phyloP scores from a whole-genome alignment of 2,797 vertebrate species.

The Erpetoichthys calabaricus region DNA sequence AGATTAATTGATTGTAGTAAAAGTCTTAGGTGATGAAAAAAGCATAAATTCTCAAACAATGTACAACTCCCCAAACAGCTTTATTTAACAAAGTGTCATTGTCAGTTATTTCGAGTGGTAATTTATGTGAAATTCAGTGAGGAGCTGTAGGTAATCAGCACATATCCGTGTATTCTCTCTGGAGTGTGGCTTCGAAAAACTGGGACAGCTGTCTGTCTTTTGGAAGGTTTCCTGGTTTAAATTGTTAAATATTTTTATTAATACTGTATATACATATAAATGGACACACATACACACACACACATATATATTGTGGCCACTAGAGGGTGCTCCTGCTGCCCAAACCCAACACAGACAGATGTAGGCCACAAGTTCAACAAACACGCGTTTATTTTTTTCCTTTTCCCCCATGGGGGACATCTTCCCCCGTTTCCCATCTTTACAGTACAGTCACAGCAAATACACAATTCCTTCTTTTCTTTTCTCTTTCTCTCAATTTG shows the following conservation, averaged over 20 bases:
- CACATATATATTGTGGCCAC: too few relatives aligned
- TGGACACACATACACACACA: neutral
- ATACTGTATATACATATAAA: neutral
- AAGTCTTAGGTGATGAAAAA: neutral
- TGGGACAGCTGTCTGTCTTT: constrained; percentile 9
- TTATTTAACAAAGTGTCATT: constrained; percentile 5
- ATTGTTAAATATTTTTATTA: neutral
- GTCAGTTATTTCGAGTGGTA: constrained; percentile 2
- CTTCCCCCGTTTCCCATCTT: too few relatives aligned
- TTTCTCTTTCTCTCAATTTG: too few relatives aligned
- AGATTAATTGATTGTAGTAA: too few relatives aligned
- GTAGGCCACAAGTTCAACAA: too few relatives aligned
- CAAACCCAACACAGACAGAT: too few relatives aligned
- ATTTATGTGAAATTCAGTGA: constrained; percentile 4
- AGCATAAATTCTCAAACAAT: constrained; percentile 2
- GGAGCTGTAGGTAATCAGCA: constrained; percentile 5
- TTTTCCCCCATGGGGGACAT: too few relatives aligned
- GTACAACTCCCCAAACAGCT: constrained; percentile 2
- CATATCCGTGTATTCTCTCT: constrained; percentile 7
- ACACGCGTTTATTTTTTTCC: too few relatives aligned
- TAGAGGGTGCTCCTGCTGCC: too few relatives aligned
- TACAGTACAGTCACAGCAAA: too few relatives aligned
- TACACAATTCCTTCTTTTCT: too few relatives aligned
- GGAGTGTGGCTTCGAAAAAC: constrained; percentile 4
- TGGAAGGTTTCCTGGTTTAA: constrained; percentile 15